Percentiles rank a stretch among this genome's conserved stretches.
Conservation (phyloP, 2,113 vertebrate species). For the Stictonetta naevosa region DNA sequence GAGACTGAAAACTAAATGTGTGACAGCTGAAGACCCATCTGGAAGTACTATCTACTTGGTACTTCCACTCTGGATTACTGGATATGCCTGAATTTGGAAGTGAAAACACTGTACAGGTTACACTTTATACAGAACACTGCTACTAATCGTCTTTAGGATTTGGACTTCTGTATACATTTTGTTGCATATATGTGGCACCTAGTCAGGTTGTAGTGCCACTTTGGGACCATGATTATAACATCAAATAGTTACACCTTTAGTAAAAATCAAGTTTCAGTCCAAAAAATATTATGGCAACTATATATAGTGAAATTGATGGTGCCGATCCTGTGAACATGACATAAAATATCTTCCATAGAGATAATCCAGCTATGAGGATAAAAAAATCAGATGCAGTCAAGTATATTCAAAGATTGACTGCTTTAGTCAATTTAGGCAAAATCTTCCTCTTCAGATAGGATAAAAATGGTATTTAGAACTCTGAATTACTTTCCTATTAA, state of each 20-base stretch:
- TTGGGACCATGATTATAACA: not conserved
- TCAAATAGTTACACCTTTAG: not conserved
- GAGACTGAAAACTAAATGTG: not conserved
- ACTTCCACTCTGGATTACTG: not conserved
- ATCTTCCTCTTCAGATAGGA: not conserved
- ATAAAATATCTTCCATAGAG: not conserved
- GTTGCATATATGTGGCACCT: not conserved
- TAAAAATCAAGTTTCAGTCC: not conserved
- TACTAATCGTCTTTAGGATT: not conserved
- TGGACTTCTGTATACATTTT: not conserved
- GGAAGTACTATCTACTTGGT: not conserved
- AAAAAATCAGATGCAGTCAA: not conserved
- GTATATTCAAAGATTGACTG: not conserved
- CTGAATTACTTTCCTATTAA: not conserved
- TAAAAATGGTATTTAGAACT: not conserved
- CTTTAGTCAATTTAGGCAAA: not conserved
- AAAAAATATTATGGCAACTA: not conserved
- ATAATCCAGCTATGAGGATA: not conserved
- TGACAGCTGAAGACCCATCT: not conserved
- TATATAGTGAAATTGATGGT: not conserved
- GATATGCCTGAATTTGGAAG: not conserved
- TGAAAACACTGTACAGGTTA: not conserved
- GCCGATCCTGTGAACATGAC: not conserved
- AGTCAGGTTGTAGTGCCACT: not conserved
- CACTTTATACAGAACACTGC: not conserved